Evolutionary conservation across 2,113 vertebrate species (phyloP).

Genomic region (Ochotona curzoniae): DNA sequence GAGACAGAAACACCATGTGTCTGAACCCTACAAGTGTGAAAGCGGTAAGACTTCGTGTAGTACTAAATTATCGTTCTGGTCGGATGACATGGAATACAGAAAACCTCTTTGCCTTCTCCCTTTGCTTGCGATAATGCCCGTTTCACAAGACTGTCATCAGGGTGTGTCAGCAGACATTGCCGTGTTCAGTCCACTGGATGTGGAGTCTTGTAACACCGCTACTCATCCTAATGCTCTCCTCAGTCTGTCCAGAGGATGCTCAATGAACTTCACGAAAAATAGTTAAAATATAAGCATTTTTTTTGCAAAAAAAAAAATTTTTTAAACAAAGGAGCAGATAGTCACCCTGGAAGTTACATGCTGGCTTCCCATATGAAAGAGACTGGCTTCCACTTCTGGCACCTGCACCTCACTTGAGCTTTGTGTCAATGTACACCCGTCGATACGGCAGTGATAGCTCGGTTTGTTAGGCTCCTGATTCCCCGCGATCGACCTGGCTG

Average conservation of each 20-base stretch:
- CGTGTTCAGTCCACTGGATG: not conserved
- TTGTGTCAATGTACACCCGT: too few relatives aligned
- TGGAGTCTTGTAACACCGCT: not conserved
- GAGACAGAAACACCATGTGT: not conserved
- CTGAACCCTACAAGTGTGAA: not conserved
- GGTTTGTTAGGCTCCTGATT: too few relatives aligned
- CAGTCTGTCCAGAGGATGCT: not conserved
- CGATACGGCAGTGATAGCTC: too few relatives aligned
- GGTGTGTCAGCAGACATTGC: not conserved
- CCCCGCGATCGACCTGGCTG: too few relatives aligned
- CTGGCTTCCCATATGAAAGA: too few relatives aligned
- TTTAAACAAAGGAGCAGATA: too few relatives aligned
- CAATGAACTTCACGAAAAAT: too few relatives aligned
- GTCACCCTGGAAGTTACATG: too few relatives aligned
- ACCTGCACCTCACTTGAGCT: too few relatives aligned
- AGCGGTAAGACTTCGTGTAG: not conserved
- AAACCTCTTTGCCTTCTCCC: not conserved
- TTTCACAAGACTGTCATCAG: not conserved
- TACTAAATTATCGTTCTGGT: not conserved
- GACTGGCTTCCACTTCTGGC: too few relatives aligned
- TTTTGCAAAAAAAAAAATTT: too few relatives aligned
- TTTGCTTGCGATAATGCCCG: not conserved
- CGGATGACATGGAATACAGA: not conserved
- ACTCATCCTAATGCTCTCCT: not conserved
- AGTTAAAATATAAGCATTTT: too few relatives aligned